phyloP scores from a whole-genome alignment of 2,888 invertebrate genomes.

The Chrysina gloriosa region DNA sequence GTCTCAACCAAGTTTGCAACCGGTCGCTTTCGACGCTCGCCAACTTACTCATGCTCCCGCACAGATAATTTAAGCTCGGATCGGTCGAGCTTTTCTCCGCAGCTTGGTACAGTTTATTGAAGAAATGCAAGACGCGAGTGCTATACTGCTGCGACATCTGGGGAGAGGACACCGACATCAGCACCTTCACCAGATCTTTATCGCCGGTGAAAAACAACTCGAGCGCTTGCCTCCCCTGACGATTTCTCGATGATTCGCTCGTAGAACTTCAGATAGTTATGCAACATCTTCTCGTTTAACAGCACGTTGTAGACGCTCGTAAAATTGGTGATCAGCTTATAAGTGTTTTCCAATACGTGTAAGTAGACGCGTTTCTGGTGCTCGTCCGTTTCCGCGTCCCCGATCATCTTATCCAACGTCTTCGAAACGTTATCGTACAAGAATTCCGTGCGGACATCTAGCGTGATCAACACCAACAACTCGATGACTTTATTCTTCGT shows the following conservation, averaged over 20 bases:
- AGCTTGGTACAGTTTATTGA: constrained; percentile 77
- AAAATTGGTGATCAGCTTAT: constrained; percentile 75
- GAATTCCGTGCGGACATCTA: constrained; percentile 82
- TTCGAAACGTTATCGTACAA: constrained; percentile 73
- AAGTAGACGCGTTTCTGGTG: constrained; percentile 74
- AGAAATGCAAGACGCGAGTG: constrained; percentile 82
- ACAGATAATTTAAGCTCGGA: constrained; percentile 74
- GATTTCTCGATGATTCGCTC: constrained; percentile 86
- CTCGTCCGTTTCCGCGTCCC: constrained; percentile 73
- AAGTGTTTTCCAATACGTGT: constrained; percentile 75
- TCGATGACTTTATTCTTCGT: constrained; percentile 74
- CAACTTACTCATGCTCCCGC: constrained; percentile 75
- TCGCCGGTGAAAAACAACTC: constrained; percentile 82
- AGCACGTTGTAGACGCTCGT: constrained; percentile 61
- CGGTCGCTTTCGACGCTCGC: constrained; percentile 73
- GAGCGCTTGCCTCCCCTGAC: constrained; percentile 83
- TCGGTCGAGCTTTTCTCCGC: constrained; percentile 74
- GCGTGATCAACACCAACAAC: constrained; percentile 79
- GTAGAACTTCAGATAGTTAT: constrained; percentile 84
- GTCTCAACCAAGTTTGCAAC: constrained; percentile 74
- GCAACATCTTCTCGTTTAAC: constrained; percentile 72
- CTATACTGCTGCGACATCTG: constrained; percentile 78
- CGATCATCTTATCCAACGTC: constrained; percentile 73
- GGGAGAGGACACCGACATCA: constrained; percentile 84
- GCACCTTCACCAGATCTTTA: constrained; percentile 79